Conservation (phyloP, 2,888 invertebrate species). For the Stenolophus ochropezus region DNA sequence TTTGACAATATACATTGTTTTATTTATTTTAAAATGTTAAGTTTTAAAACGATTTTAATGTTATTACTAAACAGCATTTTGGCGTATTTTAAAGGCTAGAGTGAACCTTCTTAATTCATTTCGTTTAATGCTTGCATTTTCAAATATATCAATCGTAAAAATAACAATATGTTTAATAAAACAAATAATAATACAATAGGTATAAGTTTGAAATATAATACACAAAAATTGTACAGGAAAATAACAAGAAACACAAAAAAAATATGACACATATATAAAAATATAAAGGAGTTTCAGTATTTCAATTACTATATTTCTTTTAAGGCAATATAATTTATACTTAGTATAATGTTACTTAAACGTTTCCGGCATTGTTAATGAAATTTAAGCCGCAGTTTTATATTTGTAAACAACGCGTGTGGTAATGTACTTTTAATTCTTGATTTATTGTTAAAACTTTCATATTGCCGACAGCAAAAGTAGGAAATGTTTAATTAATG, state of each 20-base stretch:
- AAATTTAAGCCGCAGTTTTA: neutral
- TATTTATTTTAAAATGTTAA: too few species aligned
- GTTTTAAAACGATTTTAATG: too few species aligned
- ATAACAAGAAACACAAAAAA: neutral
- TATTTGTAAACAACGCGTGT: neutral
- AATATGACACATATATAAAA: neutral
- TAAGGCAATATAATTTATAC: neutral
- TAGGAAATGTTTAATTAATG: conserved; percentile 17
- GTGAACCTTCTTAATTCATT: too few species aligned
- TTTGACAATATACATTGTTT: too few species aligned
- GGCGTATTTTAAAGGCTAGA: too few species aligned
- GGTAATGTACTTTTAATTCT: conserved; percentile 28
- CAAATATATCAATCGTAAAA: too few species aligned
- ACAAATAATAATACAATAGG: too few species aligned
- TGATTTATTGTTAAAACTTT: conserved; percentile 27
- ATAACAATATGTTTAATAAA: too few species aligned
- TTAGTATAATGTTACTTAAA: neutral
- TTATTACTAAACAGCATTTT: too few species aligned
- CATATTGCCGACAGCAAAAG: conserved; percentile 21
- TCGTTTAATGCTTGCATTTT: too few species aligned
- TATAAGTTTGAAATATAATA: too few species aligned
- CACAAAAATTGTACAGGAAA: too few species aligned
- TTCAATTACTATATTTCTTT: neutral
- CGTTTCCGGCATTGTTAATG: neutral
- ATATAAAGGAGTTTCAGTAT: neutral